Base-by-base conservation (phyloP, 2,113 vertebrate genomes). In the Cavia porcellus region DNA sequence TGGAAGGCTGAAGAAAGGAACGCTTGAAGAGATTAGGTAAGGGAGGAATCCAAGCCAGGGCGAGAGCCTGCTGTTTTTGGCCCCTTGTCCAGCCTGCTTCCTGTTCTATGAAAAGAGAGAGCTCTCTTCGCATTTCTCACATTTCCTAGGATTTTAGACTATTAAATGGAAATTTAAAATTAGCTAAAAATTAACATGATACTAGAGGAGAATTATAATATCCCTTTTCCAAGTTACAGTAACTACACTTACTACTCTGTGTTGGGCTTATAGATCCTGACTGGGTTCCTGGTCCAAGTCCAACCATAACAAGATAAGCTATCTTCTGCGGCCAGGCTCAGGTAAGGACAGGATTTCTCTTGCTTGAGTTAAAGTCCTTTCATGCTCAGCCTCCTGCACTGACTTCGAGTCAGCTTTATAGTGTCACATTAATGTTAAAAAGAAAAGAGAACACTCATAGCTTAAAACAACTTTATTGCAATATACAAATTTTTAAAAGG, bases 281-380 rank as follows among this genome's bases (percentile, higher is more conserved):
- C 62, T 88, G 59, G 52, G 62, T 77, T 68, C 74, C 92, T 94
- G 85, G 80, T 87, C 72, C 87, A 90, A 55, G 66, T 96, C 92
- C 87, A 90, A 96, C 88, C 94, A 85, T 84, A 95, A 96, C 83
- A 86, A 96, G 95, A 94, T 96, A 95, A 96, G 83, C 10, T 94
- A 81, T 80, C 94, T 93, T 82, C 22, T 87, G 62, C 59, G 45
- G 86, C 70, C 28, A 14, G 62, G 52, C 24, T 92, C 95, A 90
- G 90, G 92, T 97, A 84, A 94, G 83, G 94, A 95, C 50, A 79
- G 11, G 95, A 96, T 90, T 97, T 85, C n/a, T 97, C 94, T 94
- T 79, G 38, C 57, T 68, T 97, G 96, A 96, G 64, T 92, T 95
- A 82, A 96, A 95, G 25, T 61, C 22, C 84, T n/a, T 81, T 88